phyloP scores from a whole-genome alignment of 2,797 vertebrate genomes.

The Enoplosus armatus region DNA sequence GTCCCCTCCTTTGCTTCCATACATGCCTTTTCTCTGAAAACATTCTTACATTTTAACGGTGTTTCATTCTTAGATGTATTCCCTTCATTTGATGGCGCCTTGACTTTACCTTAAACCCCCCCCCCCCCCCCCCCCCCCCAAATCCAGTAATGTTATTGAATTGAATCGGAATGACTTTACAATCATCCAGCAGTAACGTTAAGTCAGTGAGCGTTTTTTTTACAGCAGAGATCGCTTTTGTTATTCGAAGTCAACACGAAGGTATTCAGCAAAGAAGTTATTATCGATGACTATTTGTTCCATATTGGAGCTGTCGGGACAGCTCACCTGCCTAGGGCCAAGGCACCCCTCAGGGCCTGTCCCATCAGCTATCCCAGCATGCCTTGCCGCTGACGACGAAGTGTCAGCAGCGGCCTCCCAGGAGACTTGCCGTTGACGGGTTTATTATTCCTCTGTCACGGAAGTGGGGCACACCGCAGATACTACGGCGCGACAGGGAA shows the following conservation, averaged over 20 bases:
- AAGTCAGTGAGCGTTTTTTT: neutral
- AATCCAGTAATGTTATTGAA: neutral
- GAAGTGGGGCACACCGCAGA: conserved; percentile 21
- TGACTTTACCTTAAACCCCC: neutral
- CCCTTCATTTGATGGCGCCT: neutral
- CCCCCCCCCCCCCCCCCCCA: no score
- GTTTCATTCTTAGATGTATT: neutral
- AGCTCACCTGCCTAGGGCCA: conserved; percentile 45
- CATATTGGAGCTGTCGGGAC: conserved; percentile 12
- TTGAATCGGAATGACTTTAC: neutral
- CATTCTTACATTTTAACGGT: neutral
- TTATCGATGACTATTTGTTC: neutral
- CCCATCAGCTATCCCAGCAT: conserved; percentile 63
- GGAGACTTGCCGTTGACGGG: conserved; percentile 64
- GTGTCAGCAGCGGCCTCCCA: conserved; percentile 55
- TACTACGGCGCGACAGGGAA: neutral
- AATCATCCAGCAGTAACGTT: neutral
- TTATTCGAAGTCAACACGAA: neutral
- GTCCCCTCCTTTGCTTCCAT: neutral
- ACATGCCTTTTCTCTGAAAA: neutral
- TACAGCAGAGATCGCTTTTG: neutral
- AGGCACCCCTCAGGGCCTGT: conserved; percentile 38
- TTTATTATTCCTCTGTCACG: conserved; percentile 63
- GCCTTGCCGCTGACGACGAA: conserved; percentile 53
- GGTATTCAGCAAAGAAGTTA: neutral